Evolutionary conservation across 2,113 vertebrate genomes (phyloP).

Genomic region (Prunella himalayana): DNA sequence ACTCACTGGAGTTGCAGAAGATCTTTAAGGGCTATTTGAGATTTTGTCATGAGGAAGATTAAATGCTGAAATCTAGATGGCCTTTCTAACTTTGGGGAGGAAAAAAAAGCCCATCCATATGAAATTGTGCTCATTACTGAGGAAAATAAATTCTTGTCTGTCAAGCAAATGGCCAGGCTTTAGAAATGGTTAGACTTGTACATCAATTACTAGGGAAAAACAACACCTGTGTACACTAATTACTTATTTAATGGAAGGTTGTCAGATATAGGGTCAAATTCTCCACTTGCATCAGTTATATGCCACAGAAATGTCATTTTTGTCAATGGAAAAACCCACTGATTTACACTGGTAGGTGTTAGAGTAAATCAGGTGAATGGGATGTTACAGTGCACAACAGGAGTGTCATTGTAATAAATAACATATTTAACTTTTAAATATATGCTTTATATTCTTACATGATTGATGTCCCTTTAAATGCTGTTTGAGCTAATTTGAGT

Average conservation of each 20-base stretch:
- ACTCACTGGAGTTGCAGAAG: not conserved
- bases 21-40: not conserved
- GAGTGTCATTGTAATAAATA: not conserved
- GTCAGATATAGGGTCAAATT: constrained; percentile 1
- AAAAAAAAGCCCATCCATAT: not conserved
- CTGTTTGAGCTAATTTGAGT: constrained; percentile 44
- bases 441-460: constrained; percentile 1
- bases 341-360: not conserved
- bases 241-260: constrained; percentile 1
- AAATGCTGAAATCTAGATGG: not conserved
- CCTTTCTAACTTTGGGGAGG: not conserved
- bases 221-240: constrained; percentile 20
- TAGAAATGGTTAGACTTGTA: constrained; percentile 13
- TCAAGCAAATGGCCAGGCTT: constrained; percentile 27
- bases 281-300: not conserved
- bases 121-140: constrained; percentile 39
- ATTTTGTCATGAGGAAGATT: not conserved
- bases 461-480: constrained; percentile 50
- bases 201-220: constrained; percentile 18
- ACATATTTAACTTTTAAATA: constrained; percentile 13
- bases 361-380: not conserved
- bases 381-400: not conserved
- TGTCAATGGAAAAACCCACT: not conserved
- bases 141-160: constrained; percentile 38
- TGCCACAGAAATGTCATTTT: not conserved